These are phyloP conservation scores for Diarsia brunnea DNA, from an alignment of 2,888 invertebrate species.

Conservation along the genomic window DNA sequence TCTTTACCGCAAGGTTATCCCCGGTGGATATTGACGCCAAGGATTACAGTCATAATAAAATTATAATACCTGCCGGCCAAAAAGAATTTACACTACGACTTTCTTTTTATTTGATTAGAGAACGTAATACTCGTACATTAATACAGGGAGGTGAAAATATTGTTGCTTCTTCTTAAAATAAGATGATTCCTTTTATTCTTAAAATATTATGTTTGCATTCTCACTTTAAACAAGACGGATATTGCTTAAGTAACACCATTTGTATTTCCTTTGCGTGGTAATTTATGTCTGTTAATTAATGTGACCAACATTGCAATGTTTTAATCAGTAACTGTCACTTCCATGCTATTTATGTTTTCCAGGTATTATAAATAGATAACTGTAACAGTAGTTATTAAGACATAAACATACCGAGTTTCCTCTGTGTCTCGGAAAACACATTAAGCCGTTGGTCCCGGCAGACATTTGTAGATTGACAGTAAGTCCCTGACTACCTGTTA, in stretches of 20 bases:
- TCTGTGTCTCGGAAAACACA: too few relatives aligned
- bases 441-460: too few relatives aligned
- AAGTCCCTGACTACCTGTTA: too few relatives aligned
- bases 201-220: neutral
- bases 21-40: slow-evolving; percentile 18
- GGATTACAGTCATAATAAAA: slow-evolving; percentile 48
- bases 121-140: neutral
- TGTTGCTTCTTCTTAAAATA: neutral
- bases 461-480: too few relatives aligned
- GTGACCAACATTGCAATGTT: neutral
- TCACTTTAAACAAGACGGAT: slow-evolving; percentile 15
- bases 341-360: neutral
- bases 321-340: slow-evolving; percentile 9
- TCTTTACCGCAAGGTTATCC: slow-evolving; percentile 22
- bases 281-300: slow-evolving; percentile 10
- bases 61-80: slow-evolving; percentile 23
- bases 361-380: neutral
- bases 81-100: slow-evolving; percentile 15
- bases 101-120: slow-evolving; percentile 27
- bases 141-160: slow-evolving; percentile 22
- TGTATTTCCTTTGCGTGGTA: slow-evolving; percentile 3
- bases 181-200: slow-evolving; percentile 5
- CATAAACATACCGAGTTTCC: too few relatives aligned
- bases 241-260: slow-evolving; percentile 2
- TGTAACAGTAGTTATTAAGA: too few relatives aligned